These are phyloP conservation scores for Embidobia sp. DNA, from an alignment of 2,888 invertebrate genomes.

Conservation along the genomic window DNA sequence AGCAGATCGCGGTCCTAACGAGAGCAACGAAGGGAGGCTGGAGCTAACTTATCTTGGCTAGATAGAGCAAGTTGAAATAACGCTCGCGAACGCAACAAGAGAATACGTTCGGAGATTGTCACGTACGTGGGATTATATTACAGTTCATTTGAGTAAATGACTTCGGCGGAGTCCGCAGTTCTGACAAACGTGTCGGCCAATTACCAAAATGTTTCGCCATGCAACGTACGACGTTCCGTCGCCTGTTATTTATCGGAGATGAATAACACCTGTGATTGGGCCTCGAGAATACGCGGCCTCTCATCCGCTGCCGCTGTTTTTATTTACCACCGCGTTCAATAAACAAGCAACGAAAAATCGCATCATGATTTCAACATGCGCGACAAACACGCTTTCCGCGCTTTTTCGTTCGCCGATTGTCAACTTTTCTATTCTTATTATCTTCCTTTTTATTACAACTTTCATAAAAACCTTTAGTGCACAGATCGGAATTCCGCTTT, in stretches of 20 bases:
- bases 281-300: constrained; percentile 7
- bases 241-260: constrained; percentile 42
- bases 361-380: constrained; percentile 17
- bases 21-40: constrained; percentile 9
- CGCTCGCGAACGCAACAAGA: constrained; percentile 21
- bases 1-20: constrained; percentile 11
- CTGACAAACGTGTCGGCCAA: constrained; percentile 32
- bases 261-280: constrained; percentile 43
- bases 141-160: constrained; percentile 42
- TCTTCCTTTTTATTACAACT: no score
- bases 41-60: constrained; percentile 13
- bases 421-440: no score
- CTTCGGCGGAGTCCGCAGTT: constrained; percentile 10
- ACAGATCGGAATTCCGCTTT: no score
- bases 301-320: no score
- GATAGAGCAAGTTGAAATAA: constrained; percentile 22
- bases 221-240: constrained; percentile 12
- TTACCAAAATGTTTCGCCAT: constrained; percentile 33
- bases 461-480: no score
- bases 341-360: constrained; percentile 31
- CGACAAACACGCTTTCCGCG: neutral
- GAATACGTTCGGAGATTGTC: constrained; percentile 38
- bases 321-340: constrained; percentile 30
- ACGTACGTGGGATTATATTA: constrained; percentile 44
- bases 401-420: neutral